A percentile compares a stretch with the other conserved stretches of the same genome.
These are phyloP conservation scores for Zeugodacus cucurbitae DNA, from an alignment of 1,140 invertebrate species.

Conservation along the genomic window DNA sequence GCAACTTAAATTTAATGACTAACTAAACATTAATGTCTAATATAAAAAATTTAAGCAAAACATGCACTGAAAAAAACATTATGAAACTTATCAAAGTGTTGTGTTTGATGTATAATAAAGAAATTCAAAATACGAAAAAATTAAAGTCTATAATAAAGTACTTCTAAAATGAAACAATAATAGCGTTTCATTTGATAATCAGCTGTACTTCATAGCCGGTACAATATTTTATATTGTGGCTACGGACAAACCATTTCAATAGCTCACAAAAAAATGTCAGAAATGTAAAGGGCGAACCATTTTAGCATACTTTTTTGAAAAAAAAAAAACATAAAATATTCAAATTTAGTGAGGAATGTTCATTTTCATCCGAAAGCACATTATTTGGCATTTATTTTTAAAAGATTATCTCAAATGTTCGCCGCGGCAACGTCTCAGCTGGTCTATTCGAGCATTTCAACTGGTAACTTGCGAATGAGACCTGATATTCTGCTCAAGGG, in stretches of 20 bases:
- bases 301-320: no score
- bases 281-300: no score
- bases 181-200: neutral
- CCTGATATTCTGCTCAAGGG: no score
- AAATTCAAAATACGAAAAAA: neutral
- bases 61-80: neutral
- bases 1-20: neutral
- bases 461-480: no score
- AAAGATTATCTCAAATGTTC: neutral
- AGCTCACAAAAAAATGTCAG: no score
- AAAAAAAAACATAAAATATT: no score
- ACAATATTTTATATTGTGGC: no score
- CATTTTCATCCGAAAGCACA: neutral
- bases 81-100: neutral
- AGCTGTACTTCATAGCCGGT: no score
- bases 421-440: no score
- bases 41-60: neutral
- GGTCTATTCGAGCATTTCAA: no score
- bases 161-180: neutral
- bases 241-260: no score
- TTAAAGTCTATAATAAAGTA: neutral
- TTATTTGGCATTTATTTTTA: neutral
- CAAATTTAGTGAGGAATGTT: neutral
- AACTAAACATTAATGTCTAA: neutral
- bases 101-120: neutral